Base-by-base conservation (phyloP, 2,888 invertebrate species). In the Dasysyrphus tricinctus region DNA sequence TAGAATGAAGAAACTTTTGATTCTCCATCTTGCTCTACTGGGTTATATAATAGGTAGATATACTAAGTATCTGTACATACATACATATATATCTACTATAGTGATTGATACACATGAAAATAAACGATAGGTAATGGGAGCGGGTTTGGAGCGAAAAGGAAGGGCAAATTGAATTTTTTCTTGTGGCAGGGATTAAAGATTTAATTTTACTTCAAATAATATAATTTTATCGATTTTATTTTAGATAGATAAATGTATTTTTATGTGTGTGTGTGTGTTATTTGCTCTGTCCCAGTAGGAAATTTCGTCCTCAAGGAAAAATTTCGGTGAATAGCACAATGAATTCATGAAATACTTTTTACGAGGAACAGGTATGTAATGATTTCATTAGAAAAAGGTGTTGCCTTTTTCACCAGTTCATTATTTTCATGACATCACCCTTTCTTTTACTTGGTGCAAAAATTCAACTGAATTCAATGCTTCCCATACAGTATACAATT, bases 161-260 rank as follows among this genome's bases (percentile, higher is more conserved):
- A 63, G 19, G 24, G 19, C 24, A 56, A 82, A 51, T 51, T 56
- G 44, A 49, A 75, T 24, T 49, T 32, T 74, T 81, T 69, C 73
- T 61, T 57, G 39, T 63, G 57, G 42, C 57, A 47, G 69, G 51
- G 85, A 85, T 85, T 85, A 85, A 85, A 85, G 85, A 85, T 59
- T 85, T 85, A 85, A 85, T 81, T 80, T 81, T 70, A 56, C 63
- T 80, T 73, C 61, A 85, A 80, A 77, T 80, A 73, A 77, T 61
- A 80, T 74, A 51, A 63, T 74, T 59, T 37, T 77, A 85, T 85
- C 77, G 85, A 85, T 85, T 84, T 59, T 2, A 1, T 57, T 57
- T 65, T n/a, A 14, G 5, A 42, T 16, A 47, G 16, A 49, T n/a
- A 44, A n/a, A 14, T 42, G 42, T 42, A 6, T 42, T 42, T 42